phyloP scores from a whole-genome alignment of 2,888 invertebrate species.

The Hydraecia micacea region DNA sequence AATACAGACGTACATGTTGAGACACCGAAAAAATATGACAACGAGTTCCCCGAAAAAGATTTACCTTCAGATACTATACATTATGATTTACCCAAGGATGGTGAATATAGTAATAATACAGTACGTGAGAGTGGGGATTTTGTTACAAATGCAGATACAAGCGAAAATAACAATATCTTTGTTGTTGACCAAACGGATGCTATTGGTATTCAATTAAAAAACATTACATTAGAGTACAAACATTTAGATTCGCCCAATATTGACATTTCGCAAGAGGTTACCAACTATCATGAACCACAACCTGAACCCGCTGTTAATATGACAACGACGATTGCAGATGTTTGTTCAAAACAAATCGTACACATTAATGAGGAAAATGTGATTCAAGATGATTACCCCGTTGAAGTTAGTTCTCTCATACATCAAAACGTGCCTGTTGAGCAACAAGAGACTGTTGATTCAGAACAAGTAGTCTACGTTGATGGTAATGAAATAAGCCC shows the following conservation, averaged over 20 bases:
- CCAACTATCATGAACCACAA: slow-evolving; percentile 37
- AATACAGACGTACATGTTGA: slow-evolving; percentile 22
- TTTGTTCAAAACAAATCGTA: slow-evolving; percentile 20
- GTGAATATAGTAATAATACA: slow-evolving; percentile 6
- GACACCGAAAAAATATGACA: slow-evolving; percentile 49
- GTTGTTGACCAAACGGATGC: slow-evolving; percentile 20
- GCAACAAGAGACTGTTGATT: slow-evolving; percentile 37
- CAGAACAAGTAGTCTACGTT: slow-evolving; percentile 54
- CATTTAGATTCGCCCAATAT: slow-evolving; percentile 24
- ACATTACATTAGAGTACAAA: slow-evolving; percentile 46
- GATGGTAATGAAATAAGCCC: slow-evolving; percentile 58
- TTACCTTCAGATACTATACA: slow-evolving; percentile 42
- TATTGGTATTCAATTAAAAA: slow-evolving; percentile 49
- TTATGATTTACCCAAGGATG: slow-evolving; percentile 27
- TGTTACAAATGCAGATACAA: slow-evolving; percentile 4
- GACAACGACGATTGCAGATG: neutral
- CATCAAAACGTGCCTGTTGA: slow-evolving; percentile 46
- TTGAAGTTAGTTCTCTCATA: slow-evolving; percentile 13
- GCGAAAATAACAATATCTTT: slow-evolving; percentile 9
- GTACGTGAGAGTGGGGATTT: neutral
- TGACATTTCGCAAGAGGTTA: slow-evolving; percentile 14
- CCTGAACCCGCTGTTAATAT: slow-evolving; percentile 17
- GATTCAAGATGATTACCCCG: slow-evolving; percentile 10
- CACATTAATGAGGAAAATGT: slow-evolving; percentile 5
- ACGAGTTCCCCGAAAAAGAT: slow-evolving; percentile 72